phyloP scores from a whole-genome alignment of 2,797 vertebrate genomes.

The Cossypha dichroa region DNA sequence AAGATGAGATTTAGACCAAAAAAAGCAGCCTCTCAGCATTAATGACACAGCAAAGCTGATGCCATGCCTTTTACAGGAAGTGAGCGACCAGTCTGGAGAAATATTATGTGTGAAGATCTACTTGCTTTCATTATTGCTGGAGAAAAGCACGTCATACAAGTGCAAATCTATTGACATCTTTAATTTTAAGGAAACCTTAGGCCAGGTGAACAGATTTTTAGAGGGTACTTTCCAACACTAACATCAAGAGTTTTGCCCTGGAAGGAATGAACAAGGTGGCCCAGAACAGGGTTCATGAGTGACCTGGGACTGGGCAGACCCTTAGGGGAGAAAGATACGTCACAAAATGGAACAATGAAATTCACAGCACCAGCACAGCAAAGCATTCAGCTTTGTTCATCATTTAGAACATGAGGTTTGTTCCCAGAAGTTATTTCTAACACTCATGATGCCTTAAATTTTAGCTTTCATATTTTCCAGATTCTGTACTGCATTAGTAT shows the following conservation, averaged over 20 bases:
- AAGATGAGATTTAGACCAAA: background rate
- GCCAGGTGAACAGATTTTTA: background rate
- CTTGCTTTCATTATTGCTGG: background rate
- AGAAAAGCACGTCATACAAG: background rate
- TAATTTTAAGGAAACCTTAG: background rate
- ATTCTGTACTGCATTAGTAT: too few relatives aligned
- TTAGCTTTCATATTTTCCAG: too few relatives aligned
- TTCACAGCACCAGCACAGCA: background rate
- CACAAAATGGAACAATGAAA: background rate
- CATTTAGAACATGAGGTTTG: background rate
- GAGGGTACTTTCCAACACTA: background rate
- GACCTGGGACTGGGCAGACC: background rate
- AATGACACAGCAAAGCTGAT: background rate
- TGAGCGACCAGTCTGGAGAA: background rate
- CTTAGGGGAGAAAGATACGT: rapidly evolving
- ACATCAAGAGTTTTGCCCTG: background rate
- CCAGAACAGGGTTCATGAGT: background rate
- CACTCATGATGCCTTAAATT: background rate
- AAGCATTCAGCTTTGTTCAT: background rate
- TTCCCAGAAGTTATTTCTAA: background rate
- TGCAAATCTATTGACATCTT: background rate
- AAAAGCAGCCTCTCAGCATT: background rate
- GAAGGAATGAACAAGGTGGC: background rate
- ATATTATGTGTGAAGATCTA: background rate
- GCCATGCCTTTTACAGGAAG: background rate